Base-by-base conservation (phyloP, 2,888 invertebrate genomes). In the Achlya flavicornis region DNA sequence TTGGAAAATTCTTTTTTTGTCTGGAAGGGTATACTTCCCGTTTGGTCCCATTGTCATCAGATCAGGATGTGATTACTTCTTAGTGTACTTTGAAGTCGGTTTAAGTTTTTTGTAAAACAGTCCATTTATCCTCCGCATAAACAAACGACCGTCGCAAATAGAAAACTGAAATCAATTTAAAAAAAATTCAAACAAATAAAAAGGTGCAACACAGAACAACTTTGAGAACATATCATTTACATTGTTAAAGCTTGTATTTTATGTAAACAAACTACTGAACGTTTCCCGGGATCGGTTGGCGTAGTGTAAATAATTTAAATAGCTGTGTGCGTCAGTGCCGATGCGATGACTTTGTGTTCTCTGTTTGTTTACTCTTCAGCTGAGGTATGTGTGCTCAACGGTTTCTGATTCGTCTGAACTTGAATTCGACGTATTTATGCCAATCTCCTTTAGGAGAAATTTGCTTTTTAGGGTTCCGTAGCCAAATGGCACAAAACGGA, bases 251-350 rank as follows among this genome's bases (percentile, higher is more conserved):
- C 38, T n/a, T 46, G 46, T 46, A n/a, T 46, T 46, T 46, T 46
- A 16, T n/a, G 60, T 59, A 63, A 63, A 63, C 63, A 63, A 59
- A 63, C 59, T 33, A 38, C 63, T 59, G 59, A 60, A 57, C 60
- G 60, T 48, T 60, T 63, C 60, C 63, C 60, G 59, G 60, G 46
- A 46, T 46, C n/a, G 46, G 46, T 46, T n/a, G 59, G 60, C 53
- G 35, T 59, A 59, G 60, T 60, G 60, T 63, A 60, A 63, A 63
- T 63, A 60, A 63, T 53, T 57, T 60, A 60, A 63, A 60, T 60
- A 60, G 59, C 60, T 38, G 35, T n/a, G n/a, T 46, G 46, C n/a
- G 46, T 46, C 46, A 46, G 46, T 46, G 6, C 46, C 46, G 46
- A n/a, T n/a, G n/a, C 62, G 53, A 16, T 38, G 59, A 59, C 59